Conservation (phyloP, 1,140 invertebrate species). For the Pissodes strobi region DNA sequence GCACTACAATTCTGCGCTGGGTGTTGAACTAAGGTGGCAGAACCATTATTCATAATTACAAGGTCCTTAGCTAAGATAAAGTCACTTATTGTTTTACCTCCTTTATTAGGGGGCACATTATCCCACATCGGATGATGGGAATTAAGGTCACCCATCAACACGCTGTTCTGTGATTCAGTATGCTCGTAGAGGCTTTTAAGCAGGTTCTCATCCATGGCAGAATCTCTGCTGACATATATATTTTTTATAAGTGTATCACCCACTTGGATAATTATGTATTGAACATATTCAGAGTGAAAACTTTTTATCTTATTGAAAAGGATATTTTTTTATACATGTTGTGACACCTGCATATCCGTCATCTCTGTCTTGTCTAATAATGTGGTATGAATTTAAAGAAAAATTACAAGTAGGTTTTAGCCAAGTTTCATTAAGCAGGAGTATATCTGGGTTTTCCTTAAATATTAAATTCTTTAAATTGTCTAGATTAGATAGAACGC, state of each 20-base stretch:
- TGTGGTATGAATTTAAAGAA: conserved; percentile 4
- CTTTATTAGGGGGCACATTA: not conserved
- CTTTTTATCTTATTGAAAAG: not conserved
- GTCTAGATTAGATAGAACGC: not conserved
- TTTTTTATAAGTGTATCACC: conserved; percentile 9
- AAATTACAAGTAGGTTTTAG: conserved; percentile 7
- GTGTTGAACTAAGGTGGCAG: too few species aligned
- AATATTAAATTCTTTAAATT: conserved; percentile 12
- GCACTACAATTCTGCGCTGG: too few species aligned
- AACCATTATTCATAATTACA: too few species aligned
- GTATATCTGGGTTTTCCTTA: conserved; percentile 19
- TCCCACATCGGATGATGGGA: conserved; percentile 18
- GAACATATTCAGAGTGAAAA: not conserved
- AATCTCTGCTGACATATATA: not conserved
- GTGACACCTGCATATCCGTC: conserved; percentile 29
- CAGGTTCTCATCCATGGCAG: not conserved
- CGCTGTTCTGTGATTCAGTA: not conserved
- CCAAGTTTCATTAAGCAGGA: conserved; percentile 28
- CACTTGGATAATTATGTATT: conserved; percentile 9
- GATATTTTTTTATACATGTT: conserved; percentile 5
- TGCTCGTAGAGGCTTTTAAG: too few species aligned
- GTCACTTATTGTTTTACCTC: conserved; percentile 5
- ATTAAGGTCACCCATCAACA: conserved; percentile 11
- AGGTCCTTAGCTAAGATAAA: not conserved
- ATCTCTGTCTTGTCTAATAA: conserved; percentile 24